Evolutionary conservation across 2,888 invertebrate genomes (phyloP), one percentile per base, ranked within the genome.

Genomic region (Lathronympha strigana): DNA sequence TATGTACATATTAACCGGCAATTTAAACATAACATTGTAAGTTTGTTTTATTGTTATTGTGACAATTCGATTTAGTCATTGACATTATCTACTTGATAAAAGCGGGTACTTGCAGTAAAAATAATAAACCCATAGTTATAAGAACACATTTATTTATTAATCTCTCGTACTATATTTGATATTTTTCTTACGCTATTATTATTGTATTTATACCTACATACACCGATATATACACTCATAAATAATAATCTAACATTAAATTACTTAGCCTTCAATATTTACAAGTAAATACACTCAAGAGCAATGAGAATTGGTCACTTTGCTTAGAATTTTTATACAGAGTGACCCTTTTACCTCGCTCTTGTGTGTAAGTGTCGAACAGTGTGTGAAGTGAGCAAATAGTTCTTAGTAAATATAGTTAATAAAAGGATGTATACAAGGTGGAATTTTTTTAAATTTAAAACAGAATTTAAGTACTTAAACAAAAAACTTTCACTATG

Each of bases 121-220:
- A 25, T 11, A 51, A 19, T 63, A 53, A 60, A 68, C 63, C 40
- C 23, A 38, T 17, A 0, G 17, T 57, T 58, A 71, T 76, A 78
- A 78, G 78, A 78, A 78, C 78, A 78, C 78, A 76, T 78, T 78
- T 78, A 78, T 78, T 47, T 77, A 71, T 66, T 62, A 58, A 73
- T 75, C 72, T 72, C 70, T 75, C 72, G 63, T 69, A 54, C 61
- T 68, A 67, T 71, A 73, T 70, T 66, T 66, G 55, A 61, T 67
- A 68, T 47, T 57, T 53, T 31, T 38, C 76, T 75, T 66, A 68
- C 43, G 13, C 61, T 66, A 62, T 21, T 50, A 43, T 66, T 55
- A 53, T 55, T 66, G 50, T 66, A 60, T 58, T 50, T 63, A 60
- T 60, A 23, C 55, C 77, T 76, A 78, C 68, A 36, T 60, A 74